Evolutionary conservation across 1,140 invertebrate genomes (phyloP).

Genomic region (Zaprionus inermis): DNA sequence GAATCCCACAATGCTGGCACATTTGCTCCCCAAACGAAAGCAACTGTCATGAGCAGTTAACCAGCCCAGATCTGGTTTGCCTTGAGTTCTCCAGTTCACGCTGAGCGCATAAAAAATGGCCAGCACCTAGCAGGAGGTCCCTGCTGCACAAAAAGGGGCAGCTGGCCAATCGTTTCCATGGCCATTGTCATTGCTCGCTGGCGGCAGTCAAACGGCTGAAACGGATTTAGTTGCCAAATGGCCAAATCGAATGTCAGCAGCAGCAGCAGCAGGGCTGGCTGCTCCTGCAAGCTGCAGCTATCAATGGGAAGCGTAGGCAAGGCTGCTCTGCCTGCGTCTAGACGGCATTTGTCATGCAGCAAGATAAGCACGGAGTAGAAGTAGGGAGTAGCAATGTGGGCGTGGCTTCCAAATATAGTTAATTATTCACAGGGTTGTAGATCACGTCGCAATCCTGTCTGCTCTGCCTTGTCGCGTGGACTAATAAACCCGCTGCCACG

Average conservation of each 20-base stretch:
- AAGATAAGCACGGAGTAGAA: not conserved
- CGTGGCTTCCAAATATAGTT: not conserved
- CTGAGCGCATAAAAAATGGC: constrained; percentile 45
- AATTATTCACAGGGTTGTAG: constrained; percentile 51
- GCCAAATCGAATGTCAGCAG: constrained; percentile 47
- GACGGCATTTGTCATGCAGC: constrained; percentile 72
- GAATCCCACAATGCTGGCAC: constrained; percentile 9
- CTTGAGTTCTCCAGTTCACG: constrained; percentile 43
- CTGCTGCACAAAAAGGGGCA: not conserved
- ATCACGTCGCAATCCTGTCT: constrained; percentile 54
- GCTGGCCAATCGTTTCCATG: constrained; percentile 14
- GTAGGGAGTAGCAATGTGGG: not conserved
- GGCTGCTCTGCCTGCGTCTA: constrained; percentile 58
- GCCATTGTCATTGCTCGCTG: constrained; percentile 46
- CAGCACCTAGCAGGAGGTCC: constrained; percentile 24
- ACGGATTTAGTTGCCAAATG: constrained; percentile 60
- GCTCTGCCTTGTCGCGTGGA: no score
- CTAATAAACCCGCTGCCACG: not conserved
- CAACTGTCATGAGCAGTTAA: constrained; percentile 20
- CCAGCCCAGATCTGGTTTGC: not conserved
- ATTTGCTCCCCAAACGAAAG: constrained; percentile 11
- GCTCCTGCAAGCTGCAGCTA: constrained; percentile 49
- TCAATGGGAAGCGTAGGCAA: constrained; percentile 57
- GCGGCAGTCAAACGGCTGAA: constrained; percentile 55
- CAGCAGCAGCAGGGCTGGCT: constrained; percentile 16